Percentiles rank a stretch among this genome's conserved stretches.
Conservation (phyloP, 2,797 vertebrate genomes). For the Micropoecilia bifurca region DNA sequence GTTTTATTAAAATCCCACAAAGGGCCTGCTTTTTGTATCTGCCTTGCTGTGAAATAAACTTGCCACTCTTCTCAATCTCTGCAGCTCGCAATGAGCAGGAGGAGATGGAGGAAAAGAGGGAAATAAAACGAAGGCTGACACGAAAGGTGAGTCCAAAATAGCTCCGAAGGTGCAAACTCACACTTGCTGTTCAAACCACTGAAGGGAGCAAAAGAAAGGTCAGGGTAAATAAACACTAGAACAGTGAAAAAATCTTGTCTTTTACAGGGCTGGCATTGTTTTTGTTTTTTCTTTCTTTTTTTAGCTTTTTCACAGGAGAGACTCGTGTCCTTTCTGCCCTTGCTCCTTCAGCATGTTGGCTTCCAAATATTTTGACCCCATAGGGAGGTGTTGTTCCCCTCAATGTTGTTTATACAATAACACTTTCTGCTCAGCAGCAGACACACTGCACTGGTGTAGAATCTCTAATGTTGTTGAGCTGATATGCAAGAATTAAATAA, state of each 20-base stretch:
- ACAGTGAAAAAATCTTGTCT: conserved; percentile 35
- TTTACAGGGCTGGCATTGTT: conserved; percentile 2
- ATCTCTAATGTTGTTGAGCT: conserved; percentile 12
- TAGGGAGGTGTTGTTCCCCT: conserved; percentile 64
- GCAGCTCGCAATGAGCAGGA: conserved; percentile 97
- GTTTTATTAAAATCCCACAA: conserved; percentile 28
- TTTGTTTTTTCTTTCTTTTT: neutral
- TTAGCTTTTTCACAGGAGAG: conserved; percentile 39
- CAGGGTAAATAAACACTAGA: conserved; percentile 44
- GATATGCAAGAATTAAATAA: too few relatives aligned
- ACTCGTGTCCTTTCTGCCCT: conserved; percentile 64
- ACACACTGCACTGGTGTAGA: conserved; percentile 27
- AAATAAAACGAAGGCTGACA: conserved; percentile 93
- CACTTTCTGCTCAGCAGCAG: conserved; percentile 60
- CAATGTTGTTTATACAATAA: conserved; percentile 58
- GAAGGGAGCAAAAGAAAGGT: conserved; percentile 30
- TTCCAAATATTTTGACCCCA: conserved; percentile 59
- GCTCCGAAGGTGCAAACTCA: conserved; percentile 45
- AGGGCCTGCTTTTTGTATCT: conserved; percentile 6
- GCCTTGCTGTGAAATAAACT: conserved; percentile 11
- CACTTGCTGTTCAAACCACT: conserved; percentile 21
- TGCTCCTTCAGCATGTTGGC: conserved; percentile 50
- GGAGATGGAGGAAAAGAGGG: conserved; percentile 96
- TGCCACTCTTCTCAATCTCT: conserved; percentile 56
- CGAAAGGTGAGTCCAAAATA: conserved; percentile 89